Evolutionary conservation across 2,888 invertebrate species (phyloP).

Genomic region (Ormyrus nitidulus): DNA sequence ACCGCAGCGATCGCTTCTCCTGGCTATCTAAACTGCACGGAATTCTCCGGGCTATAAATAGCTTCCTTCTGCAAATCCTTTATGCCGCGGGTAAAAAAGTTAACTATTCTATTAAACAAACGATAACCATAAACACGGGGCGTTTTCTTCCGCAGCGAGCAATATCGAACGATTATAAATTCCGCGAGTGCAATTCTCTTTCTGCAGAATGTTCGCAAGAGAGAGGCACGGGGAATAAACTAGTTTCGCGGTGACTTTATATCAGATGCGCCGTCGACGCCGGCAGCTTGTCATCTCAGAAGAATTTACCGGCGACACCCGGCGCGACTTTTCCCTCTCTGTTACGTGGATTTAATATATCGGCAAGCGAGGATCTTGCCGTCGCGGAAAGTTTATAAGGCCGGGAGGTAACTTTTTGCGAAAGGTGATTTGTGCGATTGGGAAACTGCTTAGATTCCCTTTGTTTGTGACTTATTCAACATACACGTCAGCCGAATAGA

Average conservation of each 20-base stretch:
- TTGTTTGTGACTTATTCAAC: too few relatives aligned
- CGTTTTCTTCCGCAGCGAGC: constrained; percentile 26
- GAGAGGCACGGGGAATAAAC: constrained; percentile 4
- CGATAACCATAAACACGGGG: background rate
- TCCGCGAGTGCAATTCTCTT: background rate
- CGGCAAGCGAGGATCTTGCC: too few relatives aligned
- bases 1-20: constrained; percentile 29
- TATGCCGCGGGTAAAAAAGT: too few relatives aligned
- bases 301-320: constrained; percentile 70
- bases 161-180: constrained; percentile 38
- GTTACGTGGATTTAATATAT: background rate
- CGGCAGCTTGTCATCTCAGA: constrained; percentile 68
- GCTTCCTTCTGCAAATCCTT: too few relatives aligned
- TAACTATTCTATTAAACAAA: too few relatives aligned
- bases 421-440: too few relatives aligned
- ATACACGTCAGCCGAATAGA: too few relatives aligned
- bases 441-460: too few relatives aligned
- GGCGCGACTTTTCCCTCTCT: constrained; percentile 34
- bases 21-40: too few relatives aligned
- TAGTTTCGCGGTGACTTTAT: constrained; percentile 31
- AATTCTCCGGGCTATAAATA: too few relatives aligned
- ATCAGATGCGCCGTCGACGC: constrained; percentile 63
- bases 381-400: too few relatives aligned
- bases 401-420: too few relatives aligned
- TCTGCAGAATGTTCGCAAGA: background rate